Evolutionary conservation across 2,888 invertebrate species (phyloP), one percentile per base, ranked within the genome.

Genomic region (Heterodera filipjevi): DNA sequence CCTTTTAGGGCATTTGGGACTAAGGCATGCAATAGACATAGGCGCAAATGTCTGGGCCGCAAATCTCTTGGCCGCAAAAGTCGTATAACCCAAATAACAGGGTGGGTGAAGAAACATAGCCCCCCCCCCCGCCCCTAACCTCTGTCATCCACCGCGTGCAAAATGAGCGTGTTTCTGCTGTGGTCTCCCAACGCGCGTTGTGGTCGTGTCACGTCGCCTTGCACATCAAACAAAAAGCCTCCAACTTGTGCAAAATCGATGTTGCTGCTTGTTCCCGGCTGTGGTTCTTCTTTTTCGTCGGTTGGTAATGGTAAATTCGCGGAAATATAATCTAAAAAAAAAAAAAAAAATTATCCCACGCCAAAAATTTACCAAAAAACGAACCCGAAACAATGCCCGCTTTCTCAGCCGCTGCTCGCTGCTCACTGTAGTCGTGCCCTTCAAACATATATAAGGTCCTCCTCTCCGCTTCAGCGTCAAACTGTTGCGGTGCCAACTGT

Each of bases 191-290:
- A 19, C 3, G 49, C 35, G 0, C 74, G 66, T 64, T 84, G 72
- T 10, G 90, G 90, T 53, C 89, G 85, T 12, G 90, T 90, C 39
- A 90, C 90, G 82, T 90, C 90, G 32, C 90, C 90, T 49, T 87
- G 87, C 39, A 90, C 89, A 82, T 90, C 90, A 39, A 80, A 79
- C 10, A 80, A 49, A 49, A 19, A 19, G 49, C 49, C 49, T 19
- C 3, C 49, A 14, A 49, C 14, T 16, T 3, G 19, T 3, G 49
- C 5, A n/a, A n/a, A n/a, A n/a, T n/a, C n/a, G 12, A 44, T 14
- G 19, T 16, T 19, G 49, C 12, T 49, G 49, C 49, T 33, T 3
- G 66, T 49, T 10, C 74, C 78, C 71, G 16, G 59, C 22, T 14
- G 33, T 6, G n/a, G 19, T 44, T 79, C 79, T n/a, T n/a, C 2